These are phyloP conservation scores for Anastrepha obliqua DNA, from an alignment of 1,140 invertebrate genomes.

Conservation along the genomic window DNA sequence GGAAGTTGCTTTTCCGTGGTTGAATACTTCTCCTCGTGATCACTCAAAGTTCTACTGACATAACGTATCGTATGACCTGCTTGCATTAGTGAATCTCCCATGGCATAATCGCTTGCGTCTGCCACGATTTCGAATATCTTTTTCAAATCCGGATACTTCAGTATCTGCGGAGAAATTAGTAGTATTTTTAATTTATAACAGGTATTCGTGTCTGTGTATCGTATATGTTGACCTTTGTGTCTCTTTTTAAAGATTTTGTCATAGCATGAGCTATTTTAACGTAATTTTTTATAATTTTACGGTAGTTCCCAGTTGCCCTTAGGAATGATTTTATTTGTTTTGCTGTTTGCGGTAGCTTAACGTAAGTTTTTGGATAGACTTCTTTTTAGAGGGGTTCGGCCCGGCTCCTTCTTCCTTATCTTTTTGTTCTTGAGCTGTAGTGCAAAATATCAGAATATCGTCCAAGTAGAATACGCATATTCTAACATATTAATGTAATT, in stretches of 20 bases:
- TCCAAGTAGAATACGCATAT: slow-evolving; percentile 59
- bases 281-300: slow-evolving; percentile 63
- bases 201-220: slow-evolving; percentile 59
- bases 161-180: slow-evolving; percentile 65
- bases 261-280: slow-evolving; percentile 61
- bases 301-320: slow-evolving; percentile 59
- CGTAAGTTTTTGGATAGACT: slow-evolving; percentile 59
- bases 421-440: slow-evolving; percentile 56
- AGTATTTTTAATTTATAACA: slow-evolving; percentile 65
- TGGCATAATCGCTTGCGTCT: slow-evolving; percentile 56
- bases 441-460: slow-evolving; percentile 60
- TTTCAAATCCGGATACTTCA: slow-evolving; percentile 65
- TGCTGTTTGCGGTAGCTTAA: slow-evolving; percentile 60
- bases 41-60: slow-evolving; percentile 71
- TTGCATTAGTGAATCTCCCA: slow-evolving; percentile 69
- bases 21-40: slow-evolving; percentile 72
- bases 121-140: slow-evolving; percentile 43
- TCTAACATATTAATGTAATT: slow-evolving; percentile 12
- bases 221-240: slow-evolving; percentile 56
- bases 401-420: slow-evolving; percentile 61
- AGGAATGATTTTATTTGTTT: slow-evolving; percentile 63
- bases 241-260: slow-evolving; percentile 63
- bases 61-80: slow-evolving; percentile 61
- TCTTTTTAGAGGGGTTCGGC: slow-evolving; percentile 64
- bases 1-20: slow-evolving; percentile 73